These are phyloP conservation scores for Ormyrus nitidulus DNA, from an alignment of 2,888 invertebrate species.

Conservation along the genomic window DNA sequence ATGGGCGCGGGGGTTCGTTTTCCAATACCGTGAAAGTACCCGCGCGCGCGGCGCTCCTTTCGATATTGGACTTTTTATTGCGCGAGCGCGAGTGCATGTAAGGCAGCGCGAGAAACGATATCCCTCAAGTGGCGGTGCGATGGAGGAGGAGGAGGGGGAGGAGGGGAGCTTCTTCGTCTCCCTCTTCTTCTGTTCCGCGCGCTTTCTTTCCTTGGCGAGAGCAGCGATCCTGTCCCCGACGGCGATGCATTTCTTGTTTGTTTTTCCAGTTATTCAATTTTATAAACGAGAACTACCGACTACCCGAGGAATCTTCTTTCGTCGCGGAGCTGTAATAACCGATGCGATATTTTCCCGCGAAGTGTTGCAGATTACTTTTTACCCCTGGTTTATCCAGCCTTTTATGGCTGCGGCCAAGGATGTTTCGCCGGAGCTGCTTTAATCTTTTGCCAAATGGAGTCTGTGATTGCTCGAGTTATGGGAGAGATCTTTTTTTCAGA, in stretches of 20 bases:
- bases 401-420: not conserved
- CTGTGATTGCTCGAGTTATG: too few relatives aligned
- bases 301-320: not conserved
- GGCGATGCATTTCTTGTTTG: too few relatives aligned
- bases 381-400: too few relatives aligned
- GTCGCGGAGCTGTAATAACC: too few relatives aligned
- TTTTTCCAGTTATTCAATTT: conserved; percentile 27
- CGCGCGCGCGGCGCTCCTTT: conserved; percentile 32
- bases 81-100: conserved; percentile 27
- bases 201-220: not conserved
- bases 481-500: too few relatives aligned
- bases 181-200: not conserved
- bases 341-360: too few relatives aligned
- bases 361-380: too few relatives aligned
- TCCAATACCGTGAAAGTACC: conserved; percentile 50
- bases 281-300: conserved; percentile 8
- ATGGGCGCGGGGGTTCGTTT: conserved; percentile 52
- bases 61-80: conserved; percentile 64
- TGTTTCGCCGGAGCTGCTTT: not conserved
- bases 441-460: not conserved
- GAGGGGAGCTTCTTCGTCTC: not conserved
- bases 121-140: not conserved
- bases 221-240: not conserved
- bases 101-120: not conserved
- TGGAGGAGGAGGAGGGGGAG: not conserved